A percentile compares a stretch with the other conserved stretches of the same genome.
phyloP scores from a whole-genome alignment of 2,113 vertebrate species.

The Tupaia tana region DNA sequence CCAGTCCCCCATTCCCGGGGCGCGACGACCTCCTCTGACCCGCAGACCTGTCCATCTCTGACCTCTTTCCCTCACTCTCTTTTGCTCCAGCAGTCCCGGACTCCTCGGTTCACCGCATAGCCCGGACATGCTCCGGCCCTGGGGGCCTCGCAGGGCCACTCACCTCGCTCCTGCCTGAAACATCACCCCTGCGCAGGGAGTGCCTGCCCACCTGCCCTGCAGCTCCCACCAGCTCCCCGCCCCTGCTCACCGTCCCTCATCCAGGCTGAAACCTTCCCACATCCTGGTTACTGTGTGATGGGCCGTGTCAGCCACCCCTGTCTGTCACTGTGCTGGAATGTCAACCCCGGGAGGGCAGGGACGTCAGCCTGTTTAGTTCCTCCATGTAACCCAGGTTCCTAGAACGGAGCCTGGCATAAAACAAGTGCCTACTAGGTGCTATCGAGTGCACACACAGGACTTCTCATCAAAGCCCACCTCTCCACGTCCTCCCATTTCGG shows the following conservation, averaged over 20 bases:
- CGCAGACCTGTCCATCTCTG: fast-evolving
- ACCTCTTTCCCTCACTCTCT: background rate
- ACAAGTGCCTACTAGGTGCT: background rate
- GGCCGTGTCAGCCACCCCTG: no score
- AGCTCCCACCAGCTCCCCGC: no score
- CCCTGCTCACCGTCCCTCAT: fast-evolving
- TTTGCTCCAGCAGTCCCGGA: background rate
- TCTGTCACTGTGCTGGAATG: background rate
- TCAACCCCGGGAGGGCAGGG: background rate
- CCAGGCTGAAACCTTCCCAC: background rate
- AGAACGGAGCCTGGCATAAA: background rate
- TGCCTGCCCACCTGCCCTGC: no score
- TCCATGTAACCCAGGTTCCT: background rate
- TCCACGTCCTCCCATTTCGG: background rate
- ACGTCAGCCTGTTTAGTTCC: background rate
- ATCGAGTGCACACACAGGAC: background rate
- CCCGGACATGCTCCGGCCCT: background rate
- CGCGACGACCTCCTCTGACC: background rate
- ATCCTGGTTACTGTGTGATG: no score
- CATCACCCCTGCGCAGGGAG: no score
- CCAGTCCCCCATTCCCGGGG: no score
- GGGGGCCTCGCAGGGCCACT: background rate
- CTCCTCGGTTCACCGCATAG: no score
- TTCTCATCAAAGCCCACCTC: background rate
- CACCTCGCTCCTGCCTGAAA: background rate